Conservation (phyloP, 2,113 vertebrate genomes). For the Pseudopodoces humilis region DNA sequence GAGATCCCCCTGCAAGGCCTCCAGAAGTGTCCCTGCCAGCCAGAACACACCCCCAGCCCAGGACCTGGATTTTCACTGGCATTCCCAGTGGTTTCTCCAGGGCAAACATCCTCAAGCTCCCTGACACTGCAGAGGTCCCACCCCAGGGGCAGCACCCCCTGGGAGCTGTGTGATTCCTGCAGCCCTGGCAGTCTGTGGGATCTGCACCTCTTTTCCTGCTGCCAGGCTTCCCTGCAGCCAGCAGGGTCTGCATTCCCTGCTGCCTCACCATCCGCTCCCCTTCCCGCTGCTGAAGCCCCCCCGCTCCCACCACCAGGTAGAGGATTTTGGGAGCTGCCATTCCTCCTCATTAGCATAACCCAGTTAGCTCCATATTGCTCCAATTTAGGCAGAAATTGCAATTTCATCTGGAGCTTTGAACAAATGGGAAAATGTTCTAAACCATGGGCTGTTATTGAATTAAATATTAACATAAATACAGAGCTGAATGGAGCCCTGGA, state of each 20-base stretch:
- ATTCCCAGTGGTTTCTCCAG: background rate
- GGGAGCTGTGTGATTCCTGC: background rate
- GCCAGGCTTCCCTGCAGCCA: background rate
- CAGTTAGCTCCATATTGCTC: background rate
- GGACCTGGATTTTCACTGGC: accelerated
- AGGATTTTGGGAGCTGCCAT: background rate
- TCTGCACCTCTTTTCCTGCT: background rate
- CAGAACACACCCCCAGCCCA: background rate
- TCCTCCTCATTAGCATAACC: slow-evolving; percentile 10
- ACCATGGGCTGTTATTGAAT: slow-evolving; percentile 66
- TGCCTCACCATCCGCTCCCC: background rate
- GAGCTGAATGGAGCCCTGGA: slow-evolving; percentile 38
- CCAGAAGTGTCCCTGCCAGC: background rate
- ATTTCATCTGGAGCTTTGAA: slow-evolving; percentile 52
- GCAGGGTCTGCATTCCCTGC: background rate
- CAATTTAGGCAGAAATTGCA: slow-evolving; percentile 21
- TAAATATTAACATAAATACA: slow-evolving; percentile 73
- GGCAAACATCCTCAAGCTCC: background rate
- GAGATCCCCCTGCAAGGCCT: background rate
- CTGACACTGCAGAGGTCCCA: background rate
- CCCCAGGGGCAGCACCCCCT: too few relatives aligned
- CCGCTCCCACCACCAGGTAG: background rate
- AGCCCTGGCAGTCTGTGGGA: background rate
- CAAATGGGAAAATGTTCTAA: slow-evolving; percentile 56
- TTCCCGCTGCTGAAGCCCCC: background rate